Evolutionary conservation across 2,797 vertebrate species (phyloP), one percentile per base, ranked within the genome.

Genomic region (Eospalax fontanierii): DNA sequence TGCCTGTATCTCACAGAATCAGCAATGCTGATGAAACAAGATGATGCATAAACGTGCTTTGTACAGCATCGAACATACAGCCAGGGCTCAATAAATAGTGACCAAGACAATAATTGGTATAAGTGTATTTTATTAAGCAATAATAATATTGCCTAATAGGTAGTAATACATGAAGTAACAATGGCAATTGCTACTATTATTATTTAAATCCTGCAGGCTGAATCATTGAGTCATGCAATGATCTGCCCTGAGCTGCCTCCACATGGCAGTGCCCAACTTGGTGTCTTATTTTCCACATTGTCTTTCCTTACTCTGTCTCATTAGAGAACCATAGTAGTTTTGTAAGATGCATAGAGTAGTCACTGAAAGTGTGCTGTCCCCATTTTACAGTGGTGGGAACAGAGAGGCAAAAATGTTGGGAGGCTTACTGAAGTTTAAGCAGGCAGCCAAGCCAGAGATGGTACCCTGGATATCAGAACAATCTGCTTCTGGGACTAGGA

Each of bases 121-220:
- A 68, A 30, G 78, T 81, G 94, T 50, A 46, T 87, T 90, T 78
- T 75, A 90, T 96, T 83, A 92, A 88, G 94, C 91, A 97, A 97
- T 54, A 59, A 84, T 24, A 82, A 38, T 70, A 75, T 95, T 90
- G 66, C 92, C 79, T 68, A 94, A 95, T 89, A 63, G 43, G 30
- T 80, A 87, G 89, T 91, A 95, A 79, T 63, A 90, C 22, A 68
- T 87, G 75, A 94, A 88, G 96, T 80, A 94, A 94, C 65, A 88
- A 73, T 66, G 82, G 46, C 38, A 65, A 90, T 79, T 57, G 90
- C 81, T 33, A 74, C 70, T n/a, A 43, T 88, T 82, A 79, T 89
- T 46, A 95, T 92, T 94, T 35, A 78, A 88, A 79, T 63, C 24
- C n/a, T 75, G 78, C 38, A 79, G 68, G 35, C 59, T 75, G 82